Conservation (phyloP, 2,888 invertebrate species). For the Oscheius sp. region DNA sequence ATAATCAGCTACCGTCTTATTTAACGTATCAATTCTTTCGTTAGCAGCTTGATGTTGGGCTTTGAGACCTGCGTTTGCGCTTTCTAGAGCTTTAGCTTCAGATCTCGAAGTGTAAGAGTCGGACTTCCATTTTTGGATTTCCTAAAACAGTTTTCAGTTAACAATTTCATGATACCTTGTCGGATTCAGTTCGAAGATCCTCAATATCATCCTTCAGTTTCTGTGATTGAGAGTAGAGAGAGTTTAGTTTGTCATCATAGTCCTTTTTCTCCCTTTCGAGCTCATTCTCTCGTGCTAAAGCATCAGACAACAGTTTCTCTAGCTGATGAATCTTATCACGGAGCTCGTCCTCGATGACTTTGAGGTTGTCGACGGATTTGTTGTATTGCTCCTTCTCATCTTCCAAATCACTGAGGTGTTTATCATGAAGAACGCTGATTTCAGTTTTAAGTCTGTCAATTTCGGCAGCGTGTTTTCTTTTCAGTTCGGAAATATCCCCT, state of each 20-base stretch:
- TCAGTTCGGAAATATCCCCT: conserved; percentile 60
- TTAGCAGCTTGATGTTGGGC: conserved; percentile 64
- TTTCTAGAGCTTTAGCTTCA: conserved; percentile 66
- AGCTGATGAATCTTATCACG: conserved; percentile 59
- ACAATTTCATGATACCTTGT: conserved; percentile 45
- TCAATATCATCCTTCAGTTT: conserved; percentile 67
- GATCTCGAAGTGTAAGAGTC: conserved; percentile 65
- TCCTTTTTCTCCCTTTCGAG: conserved; percentile 67
- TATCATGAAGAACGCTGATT: conserved; percentile 61
- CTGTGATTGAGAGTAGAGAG: conserved; percentile 56
- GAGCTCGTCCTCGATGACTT: conserved; percentile 62
- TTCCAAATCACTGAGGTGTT: conserved; percentile 65
- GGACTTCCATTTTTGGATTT: conserved; percentile 69
- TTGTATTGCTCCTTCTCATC: conserved; percentile 65
- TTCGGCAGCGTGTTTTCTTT: conserved; percentile 64
- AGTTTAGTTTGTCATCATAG: conserved; percentile 68
- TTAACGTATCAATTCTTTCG: conserved; percentile 63
- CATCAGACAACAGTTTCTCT: conserved; percentile 65
- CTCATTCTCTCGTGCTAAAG: conserved; percentile 63
- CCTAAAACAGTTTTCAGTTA: conserved; percentile 34
- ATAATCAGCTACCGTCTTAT: conserved; percentile 66
- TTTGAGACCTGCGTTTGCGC: conserved; percentile 62
- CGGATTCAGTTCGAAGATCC: conserved; percentile 60
- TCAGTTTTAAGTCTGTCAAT: conserved; percentile 66
- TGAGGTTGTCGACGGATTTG: conserved; percentile 59